Evolutionary conservation across 2,797 vertebrate genomes (phyloP), one percentile per base, ranked within the genome.

Genomic region (Scyliorhinus canicula): DNA sequence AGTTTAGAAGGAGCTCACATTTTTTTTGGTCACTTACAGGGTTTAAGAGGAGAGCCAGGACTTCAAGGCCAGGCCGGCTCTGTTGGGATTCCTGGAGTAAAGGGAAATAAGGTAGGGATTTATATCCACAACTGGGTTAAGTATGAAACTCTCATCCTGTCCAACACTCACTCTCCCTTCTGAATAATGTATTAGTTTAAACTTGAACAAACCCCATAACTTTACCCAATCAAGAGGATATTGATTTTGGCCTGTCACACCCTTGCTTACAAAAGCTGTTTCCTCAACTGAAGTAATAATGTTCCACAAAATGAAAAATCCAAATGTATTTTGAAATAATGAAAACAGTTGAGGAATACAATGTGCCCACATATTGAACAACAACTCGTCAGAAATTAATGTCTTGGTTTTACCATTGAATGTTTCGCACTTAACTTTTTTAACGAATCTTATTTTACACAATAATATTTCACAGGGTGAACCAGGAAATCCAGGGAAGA

Each of bases 91-190:
- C 96, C 96, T 4, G 98, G 98, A 86, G 97, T 97, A 96, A 98
- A 98, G 97, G 98, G 98, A 95, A 97, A 97, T 95, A 97, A 97
- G 97, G 98, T 98, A 95, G 67, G 69, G 93, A 93, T 31, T 93
- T 67, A 65, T 8, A 44, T 93, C 60, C 90, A 93, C 60, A 40
- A 65, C n/a, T 93, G 63, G 24, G 4, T 11, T 6, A 93, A 93
- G 69, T 5, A 50, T 50, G 63, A 71, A 35, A 50, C 69, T 93
- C 91, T 69, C 91, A 93, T 67, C 63, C 91, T 93, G 91, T 47
- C 60, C 90, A 65, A 93, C 63, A 69, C 65, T 69, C 40, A 50
- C 47, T 47, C 91, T 50, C 69, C n/a, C 40, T 50, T 93, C 40
- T 93, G 91, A 94, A 94, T 94, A 94, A 74, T 52, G 93, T 2